Evolutionary conservation across 1,140 invertebrate genomes (phyloP).

Genomic region (Cardiocondyla obscurior): DNA sequence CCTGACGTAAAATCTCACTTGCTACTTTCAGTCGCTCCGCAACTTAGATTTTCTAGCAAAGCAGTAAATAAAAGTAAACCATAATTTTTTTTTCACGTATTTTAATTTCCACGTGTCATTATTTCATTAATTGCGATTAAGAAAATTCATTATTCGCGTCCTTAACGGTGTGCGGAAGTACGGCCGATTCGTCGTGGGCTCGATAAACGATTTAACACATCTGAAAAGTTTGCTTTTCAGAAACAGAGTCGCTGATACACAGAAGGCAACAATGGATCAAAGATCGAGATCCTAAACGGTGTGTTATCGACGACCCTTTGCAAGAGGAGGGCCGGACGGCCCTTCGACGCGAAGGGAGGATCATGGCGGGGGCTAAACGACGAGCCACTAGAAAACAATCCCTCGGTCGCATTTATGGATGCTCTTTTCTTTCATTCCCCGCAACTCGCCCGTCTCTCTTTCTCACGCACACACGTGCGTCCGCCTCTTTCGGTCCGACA

Average conservation of each 20-base stretch:
- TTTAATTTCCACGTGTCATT: not conserved
- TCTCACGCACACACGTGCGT: constrained; percentile 40
- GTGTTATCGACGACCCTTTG: constrained; percentile 62
- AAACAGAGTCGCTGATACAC: constrained; percentile 11
- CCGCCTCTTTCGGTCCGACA: constrained; percentile 71
- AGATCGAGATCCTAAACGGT: constrained; percentile 44
- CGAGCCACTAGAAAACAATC: constrained; percentile 82
- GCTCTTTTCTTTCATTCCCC: constrained; percentile 76
- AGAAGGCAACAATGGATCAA: constrained; percentile 52
- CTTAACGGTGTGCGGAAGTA: not conserved
- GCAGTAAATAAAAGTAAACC: not conserved
- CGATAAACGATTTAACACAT: constrained; percentile 1
- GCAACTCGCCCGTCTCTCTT: constrained; percentile 50
- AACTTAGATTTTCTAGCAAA: not conserved
- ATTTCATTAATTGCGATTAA: not conserved
- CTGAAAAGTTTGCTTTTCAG: not conserved
- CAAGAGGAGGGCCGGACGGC: constrained; percentile 24
- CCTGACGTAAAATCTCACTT: not conserved
- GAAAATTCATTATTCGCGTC: not conserved
- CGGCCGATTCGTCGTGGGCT: not conserved
- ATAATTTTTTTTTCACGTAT: not conserved
- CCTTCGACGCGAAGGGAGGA: constrained; percentile 61
- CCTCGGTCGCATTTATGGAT: constrained; percentile 74
- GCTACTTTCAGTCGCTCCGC: not conserved
- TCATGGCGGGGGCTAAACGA: constrained; percentile 80